Evolutionary conservation across 2,113 vertebrate species (phyloP), one percentile per base, ranked within the genome.

Genomic region (Riparia riparia): DNA sequence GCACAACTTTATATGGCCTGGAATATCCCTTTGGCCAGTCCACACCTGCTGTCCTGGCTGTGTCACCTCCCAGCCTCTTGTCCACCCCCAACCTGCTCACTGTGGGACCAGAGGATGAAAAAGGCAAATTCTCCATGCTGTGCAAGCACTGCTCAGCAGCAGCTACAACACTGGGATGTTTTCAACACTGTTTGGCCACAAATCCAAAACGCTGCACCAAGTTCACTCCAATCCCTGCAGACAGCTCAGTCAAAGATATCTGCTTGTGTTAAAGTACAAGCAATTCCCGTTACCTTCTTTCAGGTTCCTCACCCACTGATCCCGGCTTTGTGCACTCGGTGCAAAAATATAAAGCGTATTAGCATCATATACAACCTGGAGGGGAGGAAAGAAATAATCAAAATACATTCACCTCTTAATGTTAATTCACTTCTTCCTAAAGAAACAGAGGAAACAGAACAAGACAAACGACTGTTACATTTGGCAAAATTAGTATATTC

Each of bases 281-380:
- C 47, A 53, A 34, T 22, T 77, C 80, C 28, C 61, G 66, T 98
- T 95, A 99, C 99, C 99, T 96, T 99, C 98, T 97, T 99, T 99
- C 66, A 99, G 97, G 72, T 96, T 98, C 89, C 98, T 99, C 91
- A 99, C 99, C 99, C 99, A 99, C 28, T 90, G 70, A 79, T 97
- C 98, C 58, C 99, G 98, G 96, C 99, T 99, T 81, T 98, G 97
- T 45, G 98, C 97, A 93, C 95, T 99, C 6, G 99, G 99, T 79
- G 99, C 98, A 96, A 99, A 99, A 60, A 99, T 92, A 72, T 99
- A 99, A 56, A 99, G 98, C 0, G 98, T 99, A 86, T 97, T 99
- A 54, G 97, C 95, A 82, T 99, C 99, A 9, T 99, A 98, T 31
- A 99, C 98, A 82, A 99, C 98, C 99, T 99, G 85, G 60, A 96